Evolutionary conservation across 2,797 vertebrate genomes (phyloP).

Genomic region (Cryptoblepharus egeriae): DNA sequence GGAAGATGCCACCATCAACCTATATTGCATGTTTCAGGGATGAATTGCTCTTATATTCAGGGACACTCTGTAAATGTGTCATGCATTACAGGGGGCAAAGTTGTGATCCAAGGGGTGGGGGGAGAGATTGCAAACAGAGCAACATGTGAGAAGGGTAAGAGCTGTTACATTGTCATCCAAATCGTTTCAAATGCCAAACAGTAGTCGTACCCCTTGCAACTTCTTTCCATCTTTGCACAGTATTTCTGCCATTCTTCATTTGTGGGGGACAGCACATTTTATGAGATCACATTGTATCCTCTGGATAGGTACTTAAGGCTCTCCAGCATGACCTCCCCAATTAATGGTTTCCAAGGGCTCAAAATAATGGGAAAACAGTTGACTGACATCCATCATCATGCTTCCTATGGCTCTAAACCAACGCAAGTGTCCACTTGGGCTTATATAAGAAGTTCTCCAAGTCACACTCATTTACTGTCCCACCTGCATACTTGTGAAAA

Average conservation of each 20-base stretch:
- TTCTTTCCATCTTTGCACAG: neutral
- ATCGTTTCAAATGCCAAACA: neutral
- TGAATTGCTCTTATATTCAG: too few relatives aligned
- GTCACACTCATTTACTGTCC: neutral
- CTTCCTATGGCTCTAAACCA: neutral
- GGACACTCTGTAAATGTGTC: too few relatives aligned
- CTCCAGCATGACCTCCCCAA: neutral
- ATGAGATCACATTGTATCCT: too few relatives aligned
- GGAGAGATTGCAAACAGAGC: neutral
- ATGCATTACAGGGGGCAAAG: neutral
- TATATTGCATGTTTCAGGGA: too few relatives aligned
- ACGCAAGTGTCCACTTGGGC: neutral
- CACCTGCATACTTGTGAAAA: neutral
- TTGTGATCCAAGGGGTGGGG: neutral
- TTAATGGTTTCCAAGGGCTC: too few relatives aligned
- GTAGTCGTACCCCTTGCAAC: neutral
- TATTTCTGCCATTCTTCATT: neutral
- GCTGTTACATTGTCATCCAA: too few relatives aligned
- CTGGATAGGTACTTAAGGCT: too few relatives aligned
- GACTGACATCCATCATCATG: neutral
- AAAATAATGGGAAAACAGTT: too few relatives aligned
- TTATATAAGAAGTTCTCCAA: neutral
- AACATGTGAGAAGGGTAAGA: neutral
- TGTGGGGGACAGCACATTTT: neutral
- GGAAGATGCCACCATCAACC: neutral